These are phyloP conservation scores for Acropora tenuis DNA, from an alignment of 64 coral and sea anemone species.

Conservation along the genomic window DNA sequence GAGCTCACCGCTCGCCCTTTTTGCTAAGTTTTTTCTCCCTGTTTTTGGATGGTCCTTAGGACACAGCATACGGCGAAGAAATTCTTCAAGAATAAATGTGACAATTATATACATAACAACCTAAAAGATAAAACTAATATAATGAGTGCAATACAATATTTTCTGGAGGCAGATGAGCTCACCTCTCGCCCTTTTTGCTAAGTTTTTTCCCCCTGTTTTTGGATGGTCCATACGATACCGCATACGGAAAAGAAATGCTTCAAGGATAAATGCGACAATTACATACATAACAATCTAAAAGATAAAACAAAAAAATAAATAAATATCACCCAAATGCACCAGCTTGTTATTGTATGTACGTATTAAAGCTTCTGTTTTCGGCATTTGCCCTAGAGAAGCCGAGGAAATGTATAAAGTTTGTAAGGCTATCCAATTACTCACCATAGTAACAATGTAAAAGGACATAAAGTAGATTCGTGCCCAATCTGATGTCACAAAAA, in stretches of 20 bases:
- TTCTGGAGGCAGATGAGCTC: background rate
- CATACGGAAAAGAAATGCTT: conserved; percentile 93
- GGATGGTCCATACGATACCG: conserved; percentile 71
- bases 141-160: background rate
- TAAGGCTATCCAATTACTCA: conserved; percentile 13
- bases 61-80: no score
- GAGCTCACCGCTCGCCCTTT: no score
- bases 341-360: background rate
- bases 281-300: conserved; percentile 96
- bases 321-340: no score
- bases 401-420: no score
- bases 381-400: no score
- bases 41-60: no score
- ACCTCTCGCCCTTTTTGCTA: conserved; percentile 62
- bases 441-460: conserved; percentile 95
- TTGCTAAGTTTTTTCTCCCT: no score
- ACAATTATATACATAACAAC: no score
- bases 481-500: conserved; percentile 83
- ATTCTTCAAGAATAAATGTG: no score
- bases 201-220: no score
- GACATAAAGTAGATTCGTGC: conserved; percentile 92
- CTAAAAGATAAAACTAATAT: no score
- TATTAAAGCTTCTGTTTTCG: background rate
- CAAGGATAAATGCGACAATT: conserved; percentile 92
- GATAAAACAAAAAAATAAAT: background rate